phyloP scores from a whole-genome alignment of 2,888 invertebrate species.

The Apodemia duryi region DNA sequence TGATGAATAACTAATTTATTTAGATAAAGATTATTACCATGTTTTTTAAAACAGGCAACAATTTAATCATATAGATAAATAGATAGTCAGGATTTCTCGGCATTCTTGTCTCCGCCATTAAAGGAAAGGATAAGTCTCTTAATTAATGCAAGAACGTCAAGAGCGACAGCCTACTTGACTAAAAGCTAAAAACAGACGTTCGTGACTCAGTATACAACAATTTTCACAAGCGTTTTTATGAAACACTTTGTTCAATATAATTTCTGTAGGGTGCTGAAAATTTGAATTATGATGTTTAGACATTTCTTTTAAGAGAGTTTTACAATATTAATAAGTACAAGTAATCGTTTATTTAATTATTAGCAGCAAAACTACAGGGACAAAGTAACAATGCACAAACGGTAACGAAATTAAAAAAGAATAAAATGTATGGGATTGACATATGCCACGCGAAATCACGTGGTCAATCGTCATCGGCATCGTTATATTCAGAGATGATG shows the following conservation, averaged over 20 bases:
- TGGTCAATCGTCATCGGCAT: no score
- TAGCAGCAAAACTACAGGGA: no score
- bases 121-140: constrained; percentile 53
- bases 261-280: neutral
- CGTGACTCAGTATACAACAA: constrained; percentile 14
- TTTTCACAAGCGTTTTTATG: constrained; percentile 9
- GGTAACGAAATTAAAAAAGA: no score
- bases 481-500: no score
- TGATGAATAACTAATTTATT: no score
- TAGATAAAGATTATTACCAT: neutral
- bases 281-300: neutral
- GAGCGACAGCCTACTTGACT: constrained; percentile 20
- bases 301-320: neutral
- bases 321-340: no score
- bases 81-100: constrained; percentile 9
- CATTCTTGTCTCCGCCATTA: constrained; percentile 41
- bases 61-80: constrained; percentile 14
- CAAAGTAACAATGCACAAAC: no score
- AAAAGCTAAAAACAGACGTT: constrained; percentile 16
- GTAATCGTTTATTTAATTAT: no score
- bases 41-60: neutral
- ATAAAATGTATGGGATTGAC: no score
- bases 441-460: no score
- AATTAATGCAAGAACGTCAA: constrained; percentile 53
- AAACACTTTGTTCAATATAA: constrained; percentile 6